Percentiles rank a stretch among this genome's conserved stretches.
These are phyloP conservation scores for Drosophila infuscata DNA, from an alignment of 2,888 invertebrate species.

Conservation along the genomic window DNA sequence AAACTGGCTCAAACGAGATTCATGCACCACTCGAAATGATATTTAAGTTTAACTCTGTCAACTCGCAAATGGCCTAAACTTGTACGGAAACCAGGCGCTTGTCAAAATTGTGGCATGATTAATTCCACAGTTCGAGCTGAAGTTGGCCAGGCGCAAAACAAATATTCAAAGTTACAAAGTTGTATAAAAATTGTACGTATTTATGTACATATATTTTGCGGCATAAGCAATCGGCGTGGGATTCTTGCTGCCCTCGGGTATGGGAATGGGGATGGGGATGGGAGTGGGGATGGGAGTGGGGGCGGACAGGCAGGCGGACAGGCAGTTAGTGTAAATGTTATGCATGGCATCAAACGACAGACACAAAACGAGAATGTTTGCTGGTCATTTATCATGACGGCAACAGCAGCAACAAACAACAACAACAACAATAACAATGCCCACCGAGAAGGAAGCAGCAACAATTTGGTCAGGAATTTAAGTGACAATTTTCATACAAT, in stretches of 20 bases:
- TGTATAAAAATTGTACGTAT: conserved; percentile 38
- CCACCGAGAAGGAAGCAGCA: conserved; percentile 32
- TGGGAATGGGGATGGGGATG: background rate
- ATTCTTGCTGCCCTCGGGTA: background rate
- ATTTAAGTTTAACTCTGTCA: conserved; percentile 1
- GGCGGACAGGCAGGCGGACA: background rate
- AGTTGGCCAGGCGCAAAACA: conserved; percentile 27
- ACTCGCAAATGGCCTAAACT: conserved; percentile 12
- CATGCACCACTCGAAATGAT: background rate
- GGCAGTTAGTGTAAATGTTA: conserved; percentile 62
- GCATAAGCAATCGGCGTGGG: conserved; percentile 29
- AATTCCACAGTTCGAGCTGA: conserved; percentile 59
- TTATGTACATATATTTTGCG: conserved; percentile 50
- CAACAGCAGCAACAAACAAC: conserved; percentile 27
- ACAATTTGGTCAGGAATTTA: conserved; percentile 66
- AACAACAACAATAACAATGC: conserved; percentile 17
- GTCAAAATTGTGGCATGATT: conserved; percentile 60
- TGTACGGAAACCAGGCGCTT: conserved; percentile 19
- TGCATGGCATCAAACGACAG: conserved; percentile 46
- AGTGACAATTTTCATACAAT: conserved; percentile 71
- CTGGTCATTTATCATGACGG: conserved; percentile 72
- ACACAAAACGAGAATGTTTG: conserved; percentile 51
- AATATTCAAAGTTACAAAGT: conserved; percentile 41
- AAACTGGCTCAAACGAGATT: background rate
- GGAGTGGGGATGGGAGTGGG: background rate